Evolutionary conservation across 1,140 invertebrate genomes (phyloP), one percentile per base, ranked within the genome.

Genomic region (Chrysopa pallens): DNA sequence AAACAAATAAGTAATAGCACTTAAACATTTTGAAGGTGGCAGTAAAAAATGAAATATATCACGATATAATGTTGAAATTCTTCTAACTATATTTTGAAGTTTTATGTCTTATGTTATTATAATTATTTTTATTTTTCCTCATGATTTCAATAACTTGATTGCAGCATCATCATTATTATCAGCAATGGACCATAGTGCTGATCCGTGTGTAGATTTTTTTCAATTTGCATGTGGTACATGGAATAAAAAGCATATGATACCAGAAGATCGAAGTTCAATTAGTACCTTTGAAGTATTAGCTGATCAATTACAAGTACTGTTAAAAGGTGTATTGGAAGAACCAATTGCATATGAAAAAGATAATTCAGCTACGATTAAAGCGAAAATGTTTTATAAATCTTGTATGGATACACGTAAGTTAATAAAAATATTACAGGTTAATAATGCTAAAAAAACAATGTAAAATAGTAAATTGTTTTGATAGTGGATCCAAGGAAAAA

Each of bases 151-250:
- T n/a, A n/a, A n/a, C 31, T 50, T 50, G 49, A 28, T 50, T 52
- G 36, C 63, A 93, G 88, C 87, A 44, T 76, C 86, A 7, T 84
- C 82, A 15, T 63, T 92, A 47, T 63, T 93, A 47, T 73, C 76
- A 11, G 84, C 83, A 14, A 92, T 93, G 85, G 83, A 92, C 54
- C 65, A 68, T 8, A 70, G 65, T 0, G 76, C 75, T 0, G 76
- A 88, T 56, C 88, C 89, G 7, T 92, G 88, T 59, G 70, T 73
- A 13, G 81, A 92, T 58, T 92, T 92, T 63, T 92, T 88, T 63
- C 81, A 88, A 61, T 91, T 76, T 54, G 85, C 87, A 1, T 90
- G 87, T 53, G 87, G 87, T 1, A 77, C 80, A 1, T 93, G 88
- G 87, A 91, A 92, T 57, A 79, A 77, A 51, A 73, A 79, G 43